Base-by-base conservation (phyloP, 2,797 vertebrate species). In the Tinamus major region DNA sequence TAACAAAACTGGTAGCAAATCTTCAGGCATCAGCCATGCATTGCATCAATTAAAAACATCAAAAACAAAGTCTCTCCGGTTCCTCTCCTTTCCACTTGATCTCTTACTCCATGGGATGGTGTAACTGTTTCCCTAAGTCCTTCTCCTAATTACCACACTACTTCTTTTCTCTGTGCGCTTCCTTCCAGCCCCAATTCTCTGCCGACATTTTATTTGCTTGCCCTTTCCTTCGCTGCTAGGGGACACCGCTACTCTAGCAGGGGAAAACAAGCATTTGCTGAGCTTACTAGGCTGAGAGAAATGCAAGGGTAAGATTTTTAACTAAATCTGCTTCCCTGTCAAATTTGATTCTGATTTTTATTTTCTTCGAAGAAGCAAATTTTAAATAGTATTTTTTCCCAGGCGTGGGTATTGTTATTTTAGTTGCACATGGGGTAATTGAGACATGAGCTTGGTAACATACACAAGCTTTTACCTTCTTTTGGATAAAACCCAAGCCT, bases 21-120 rank as follows among this genome's bases (percentile, higher is more conserved):
- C 95, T 96, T 96, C 94, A 94, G 92, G 95, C 95, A 94, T 91
- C 95, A 92, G 59, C 80, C 85, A 92, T 94, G 88, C 93, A 93
- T 94, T 90, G 85, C 93, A 96, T 97, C 95, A 96, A 96, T 96
- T 95, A 97, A 96, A 96, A 94, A 95, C 94, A 95, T 95, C 91
- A 96, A 95, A 96, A 96, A 29, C 51, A 44, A 78, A 77, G 64
- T 89, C 87, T 93, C 90, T 94, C 61, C 93, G 77, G 89, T 94
- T 95, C 42, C 16, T 79, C 33, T 90, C 58, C 85, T 94, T 94
- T 88, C 79, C 82, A 93, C 95, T 95, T 96, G 92, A 97, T 96
- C 87, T 95, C 85, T 91, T 94, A 87, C 91, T 93, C 86, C 74
- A 69, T 67, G 65, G 74, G 84, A 93, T 95, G 85, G 90, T 93